Percentiles rank a stretch among this genome's conserved stretches.
Evolutionary conservation across 2,113 vertebrate genomes (phyloP).

Genomic region (Aramus guarauna): DNA sequence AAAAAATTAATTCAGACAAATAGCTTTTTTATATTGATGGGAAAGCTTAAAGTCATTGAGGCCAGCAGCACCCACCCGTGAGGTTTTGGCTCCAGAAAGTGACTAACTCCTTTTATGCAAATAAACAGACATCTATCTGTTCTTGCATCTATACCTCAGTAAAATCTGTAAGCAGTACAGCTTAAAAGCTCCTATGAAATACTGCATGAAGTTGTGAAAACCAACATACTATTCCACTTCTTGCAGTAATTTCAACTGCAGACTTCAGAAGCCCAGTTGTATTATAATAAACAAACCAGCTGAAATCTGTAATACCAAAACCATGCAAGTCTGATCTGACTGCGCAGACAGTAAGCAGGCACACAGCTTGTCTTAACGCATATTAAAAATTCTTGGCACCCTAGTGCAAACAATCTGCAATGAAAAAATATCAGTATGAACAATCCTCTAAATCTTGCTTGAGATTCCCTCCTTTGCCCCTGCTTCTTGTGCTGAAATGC

Average conservation of each 20-base stretch:
- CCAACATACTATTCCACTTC: not conserved
- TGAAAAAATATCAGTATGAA: not conserved
- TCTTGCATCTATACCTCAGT: not conserved
- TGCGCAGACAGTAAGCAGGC: not conserved
- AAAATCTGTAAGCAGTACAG: not conserved
- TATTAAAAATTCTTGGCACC: conserved; percentile 33
- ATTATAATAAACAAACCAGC: not conserved
- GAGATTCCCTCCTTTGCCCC: not conserved
- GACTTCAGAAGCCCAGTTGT: not conserved
- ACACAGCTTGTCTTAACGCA: not conserved
- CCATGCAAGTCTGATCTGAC: not conserved
- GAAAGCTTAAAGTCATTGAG: not conserved
- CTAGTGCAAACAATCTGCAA: not conserved
- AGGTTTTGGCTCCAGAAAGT: not conserved
- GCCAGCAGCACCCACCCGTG: not conserved
- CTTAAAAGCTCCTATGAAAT: not conserved
- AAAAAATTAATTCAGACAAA: not conserved
- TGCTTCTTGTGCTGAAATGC: not conserved
- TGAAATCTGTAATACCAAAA: not conserved
- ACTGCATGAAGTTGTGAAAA: not conserved
- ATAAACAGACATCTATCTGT: not conserved
- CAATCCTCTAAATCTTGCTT: not conserved
- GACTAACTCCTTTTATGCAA: not conserved
- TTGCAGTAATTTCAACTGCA: not conserved
- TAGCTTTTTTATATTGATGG: not conserved